A percentile compares a stretch with the other conserved stretches of the same genome.
phyloP scores from a whole-genome alignment of 2,888 invertebrate genomes.

The Cepaea hortensis region DNA sequence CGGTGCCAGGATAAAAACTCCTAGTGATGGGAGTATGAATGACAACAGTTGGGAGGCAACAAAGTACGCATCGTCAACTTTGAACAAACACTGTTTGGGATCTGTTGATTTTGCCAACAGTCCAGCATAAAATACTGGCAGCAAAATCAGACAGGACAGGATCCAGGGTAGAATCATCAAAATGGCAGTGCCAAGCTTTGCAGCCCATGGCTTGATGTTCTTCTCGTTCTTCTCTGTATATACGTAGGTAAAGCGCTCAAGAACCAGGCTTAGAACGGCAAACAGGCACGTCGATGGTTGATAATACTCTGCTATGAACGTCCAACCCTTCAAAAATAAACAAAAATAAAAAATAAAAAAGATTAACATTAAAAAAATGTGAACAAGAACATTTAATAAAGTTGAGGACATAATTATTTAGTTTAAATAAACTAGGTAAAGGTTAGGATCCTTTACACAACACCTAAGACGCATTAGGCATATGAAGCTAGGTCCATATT shows the following conservation, averaged over 20 bases:
- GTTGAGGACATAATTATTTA: no score
- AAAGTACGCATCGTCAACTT: slow-evolving; percentile 47
- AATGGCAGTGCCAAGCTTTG: slow-evolving; percentile 39
- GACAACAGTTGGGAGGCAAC: slow-evolving; percentile 49
- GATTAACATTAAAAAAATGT: no score
- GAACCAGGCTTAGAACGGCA: slow-evolving; percentile 48
- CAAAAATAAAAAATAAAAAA: no score
- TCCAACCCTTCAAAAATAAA: slow-evolving; percentile 41
- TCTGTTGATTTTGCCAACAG: slow-evolving; percentile 42
- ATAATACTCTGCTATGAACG: slow-evolving; percentile 42
- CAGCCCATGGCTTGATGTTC: slow-evolving; percentile 40
- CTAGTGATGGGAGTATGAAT: slow-evolving; percentile 52
- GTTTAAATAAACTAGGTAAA: no score
- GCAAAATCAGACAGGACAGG: slow-evolving; percentile 40
- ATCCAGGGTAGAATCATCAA: slow-evolving; percentile 52
- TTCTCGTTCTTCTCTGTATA: slow-evolving; percentile 49
- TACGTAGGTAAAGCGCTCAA: slow-evolving; percentile 54
- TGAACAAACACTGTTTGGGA: slow-evolving; percentile 43
- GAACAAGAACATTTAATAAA: no score
- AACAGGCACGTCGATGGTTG: slow-evolving; percentile 48
- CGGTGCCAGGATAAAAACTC: slow-evolving; percentile 51
- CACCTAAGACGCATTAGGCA: no score
- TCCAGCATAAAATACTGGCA: slow-evolving; percentile 49
- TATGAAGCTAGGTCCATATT: no score
- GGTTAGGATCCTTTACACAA: no score